Evolutionary conservation across 2,888 invertebrate genomes (phyloP).

Genomic region (Ormyrus nitidulus): DNA sequence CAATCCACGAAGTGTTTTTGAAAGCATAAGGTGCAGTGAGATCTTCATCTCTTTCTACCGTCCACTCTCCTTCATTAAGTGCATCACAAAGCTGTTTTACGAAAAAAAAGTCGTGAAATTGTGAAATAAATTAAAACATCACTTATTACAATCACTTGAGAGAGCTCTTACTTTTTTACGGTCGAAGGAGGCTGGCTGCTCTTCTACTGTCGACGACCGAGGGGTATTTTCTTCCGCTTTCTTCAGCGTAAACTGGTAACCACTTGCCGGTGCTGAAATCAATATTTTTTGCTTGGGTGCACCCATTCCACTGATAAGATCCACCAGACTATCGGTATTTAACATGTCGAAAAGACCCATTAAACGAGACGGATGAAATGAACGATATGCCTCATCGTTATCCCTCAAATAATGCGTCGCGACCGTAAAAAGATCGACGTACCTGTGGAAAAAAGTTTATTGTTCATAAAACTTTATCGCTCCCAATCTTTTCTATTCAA

Average conservation of each 20-base stretch:
- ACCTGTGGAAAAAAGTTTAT: constrained; percentile 68
- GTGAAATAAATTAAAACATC: not conserved
- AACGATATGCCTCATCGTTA: constrained; percentile 78
- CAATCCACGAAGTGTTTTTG: constrained; percentile 84
- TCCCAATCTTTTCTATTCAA: not conserved
- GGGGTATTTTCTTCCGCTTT: constrained; percentile 83
- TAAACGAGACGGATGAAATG: constrained; percentile 85
- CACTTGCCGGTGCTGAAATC: constrained; percentile 84
- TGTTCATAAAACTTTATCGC: too few species aligned
- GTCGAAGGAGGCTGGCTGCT: constrained; percentile 78
- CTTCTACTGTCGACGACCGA: constrained; percentile 80
- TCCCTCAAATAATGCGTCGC: constrained; percentile 83
- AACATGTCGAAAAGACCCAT: constrained; percentile 87
- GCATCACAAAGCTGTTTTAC: constrained; percentile 65
- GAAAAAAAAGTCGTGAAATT: not conserved
- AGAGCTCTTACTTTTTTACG: constrained; percentile 77
- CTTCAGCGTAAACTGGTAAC: constrained; percentile 81
- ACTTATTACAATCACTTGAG: not conserved
- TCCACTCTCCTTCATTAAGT: constrained; percentile 81
- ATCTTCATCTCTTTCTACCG: constrained; percentile 86
- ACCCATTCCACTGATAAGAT: constrained; percentile 83
- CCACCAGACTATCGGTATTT: constrained; percentile 86
- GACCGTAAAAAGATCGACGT: constrained; percentile 82
- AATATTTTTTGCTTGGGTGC: constrained; percentile 84
- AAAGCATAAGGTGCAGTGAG: constrained; percentile 87